Evolutionary conservation across 2,113 vertebrate genomes (phyloP).

Genomic region (Eptesicus fuscus): DNA sequence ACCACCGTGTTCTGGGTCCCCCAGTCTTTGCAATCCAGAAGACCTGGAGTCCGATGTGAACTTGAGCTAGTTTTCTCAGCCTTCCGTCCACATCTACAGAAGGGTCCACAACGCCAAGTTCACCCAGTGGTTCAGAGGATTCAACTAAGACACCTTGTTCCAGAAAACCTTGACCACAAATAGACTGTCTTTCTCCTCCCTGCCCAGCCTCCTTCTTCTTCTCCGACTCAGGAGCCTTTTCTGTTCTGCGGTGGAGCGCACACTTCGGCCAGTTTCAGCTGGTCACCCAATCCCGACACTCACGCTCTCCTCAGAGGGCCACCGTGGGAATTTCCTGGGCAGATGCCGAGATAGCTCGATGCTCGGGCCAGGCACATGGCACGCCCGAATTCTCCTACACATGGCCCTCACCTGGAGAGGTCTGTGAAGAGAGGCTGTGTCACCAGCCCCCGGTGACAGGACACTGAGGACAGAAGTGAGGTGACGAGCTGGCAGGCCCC

Average conservation of each 20-base stretch:
- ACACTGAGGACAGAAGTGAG: neutral
- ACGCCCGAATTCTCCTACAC: neutral
- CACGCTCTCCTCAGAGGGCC: neutral
- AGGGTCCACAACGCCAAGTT: neutral
- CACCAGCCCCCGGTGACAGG: neutral
- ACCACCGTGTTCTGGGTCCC: neutral
- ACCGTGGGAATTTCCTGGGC: neutral
- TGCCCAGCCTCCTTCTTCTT: neutral
- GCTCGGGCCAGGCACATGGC: accelerated
- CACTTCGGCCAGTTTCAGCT: neutral
- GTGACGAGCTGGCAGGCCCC: neutral
- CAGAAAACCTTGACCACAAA: neutral
- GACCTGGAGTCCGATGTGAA: neutral
- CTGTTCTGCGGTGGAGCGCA: neutral
- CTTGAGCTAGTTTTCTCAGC: neutral
- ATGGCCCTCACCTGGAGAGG: accelerated
- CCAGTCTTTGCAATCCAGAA: neutral
- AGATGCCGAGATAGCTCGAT: accelerated
- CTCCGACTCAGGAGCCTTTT: neutral
- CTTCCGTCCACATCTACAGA: neutral
- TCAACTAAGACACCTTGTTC: neutral
- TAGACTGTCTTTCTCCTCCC: neutral
- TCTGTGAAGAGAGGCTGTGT: neutral
- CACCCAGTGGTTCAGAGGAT: neutral
- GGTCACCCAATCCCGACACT: neutral